Conservation (phyloP, 2,888 invertebrate species). For the Cataglyphis cursor region DNA sequence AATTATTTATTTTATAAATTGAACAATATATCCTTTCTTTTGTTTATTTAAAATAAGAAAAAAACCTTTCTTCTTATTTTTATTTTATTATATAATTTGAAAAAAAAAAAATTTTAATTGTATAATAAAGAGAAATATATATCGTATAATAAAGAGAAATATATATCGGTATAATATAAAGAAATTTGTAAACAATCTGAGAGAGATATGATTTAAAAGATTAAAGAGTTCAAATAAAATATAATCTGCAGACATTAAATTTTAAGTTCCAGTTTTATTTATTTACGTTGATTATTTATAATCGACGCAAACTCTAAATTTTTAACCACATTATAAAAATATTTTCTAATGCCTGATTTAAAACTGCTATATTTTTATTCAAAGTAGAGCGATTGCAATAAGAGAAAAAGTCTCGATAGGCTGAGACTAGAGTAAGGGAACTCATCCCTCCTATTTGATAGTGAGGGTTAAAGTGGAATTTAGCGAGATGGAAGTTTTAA, state of each 20-base stretch:
- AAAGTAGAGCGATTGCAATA: constrained; percentile 20
- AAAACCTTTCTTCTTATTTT: not conserved
- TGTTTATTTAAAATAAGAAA: not conserved
- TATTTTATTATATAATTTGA: no score
- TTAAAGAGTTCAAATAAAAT: not conserved
- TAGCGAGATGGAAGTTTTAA: constrained; percentile 78
- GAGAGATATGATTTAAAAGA: no score
- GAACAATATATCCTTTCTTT: not conserved
- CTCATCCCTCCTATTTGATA: constrained; percentile 38
- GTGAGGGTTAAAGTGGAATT: constrained; percentile 70
- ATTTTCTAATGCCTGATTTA: constrained; percentile 48
- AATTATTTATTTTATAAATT: not conserved
- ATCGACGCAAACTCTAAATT: not conserved
- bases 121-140: not conserved
- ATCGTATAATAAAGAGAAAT: not conserved
- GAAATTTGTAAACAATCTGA: not conserved
- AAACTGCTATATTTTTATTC: constrained; percentile 56
- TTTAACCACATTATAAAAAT: not conserved
- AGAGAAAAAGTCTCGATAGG: constrained; percentile 40
- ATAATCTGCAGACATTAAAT: not conserved
- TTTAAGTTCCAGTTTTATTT: not conserved
- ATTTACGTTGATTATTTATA: not conserved
- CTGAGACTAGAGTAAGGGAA: constrained; percentile 7
- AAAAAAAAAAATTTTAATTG: not conserved
- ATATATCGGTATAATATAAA: not conserved